Percentiles rank a stretch among this genome's conserved stretches.
Evolutionary conservation across 2,797 vertebrate species (phyloP).

Genomic region (Acanthurus tractus): DNA sequence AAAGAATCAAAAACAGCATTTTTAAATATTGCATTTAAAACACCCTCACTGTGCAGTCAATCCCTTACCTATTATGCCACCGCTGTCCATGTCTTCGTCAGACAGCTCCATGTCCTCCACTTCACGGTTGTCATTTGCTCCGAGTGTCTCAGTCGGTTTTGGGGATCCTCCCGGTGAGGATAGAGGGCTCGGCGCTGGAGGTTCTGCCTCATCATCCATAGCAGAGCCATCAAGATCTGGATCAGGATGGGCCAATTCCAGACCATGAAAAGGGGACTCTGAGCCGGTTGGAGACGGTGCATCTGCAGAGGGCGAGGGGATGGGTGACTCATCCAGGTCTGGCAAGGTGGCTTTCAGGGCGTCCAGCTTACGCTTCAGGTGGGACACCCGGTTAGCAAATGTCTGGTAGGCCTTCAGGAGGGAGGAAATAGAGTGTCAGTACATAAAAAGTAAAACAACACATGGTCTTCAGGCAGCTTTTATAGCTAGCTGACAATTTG

Average conservation of each 20-base stretch:
- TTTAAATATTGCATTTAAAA: conserved; percentile 2
- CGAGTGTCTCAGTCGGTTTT: conserved; percentile 32
- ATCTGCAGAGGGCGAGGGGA: conserved; percentile 95
- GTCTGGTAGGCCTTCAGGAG: conserved; percentile 93
- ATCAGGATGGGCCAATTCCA: conserved; percentile 75
- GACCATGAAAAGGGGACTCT: conserved; percentile 92
- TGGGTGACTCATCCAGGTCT: conserved; percentile 94
- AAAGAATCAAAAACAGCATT: background rate
- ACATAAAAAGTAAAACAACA: background rate
- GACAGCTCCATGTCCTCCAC: conserved; percentile 99
- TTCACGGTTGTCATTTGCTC: conserved; percentile 90
- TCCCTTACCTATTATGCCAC: conserved; percentile 90
- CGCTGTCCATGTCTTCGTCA: conserved; percentile 87
- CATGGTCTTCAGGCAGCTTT: background rate
- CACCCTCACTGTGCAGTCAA: background rate
- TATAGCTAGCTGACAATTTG: background rate
- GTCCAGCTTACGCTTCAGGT: conserved; percentile 98
- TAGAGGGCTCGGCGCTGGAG: conserved; percentile 82
- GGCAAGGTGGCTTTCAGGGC: conserved; percentile 91
- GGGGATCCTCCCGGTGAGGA: conserved; percentile 81
- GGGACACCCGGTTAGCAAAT: conserved; percentile 94
- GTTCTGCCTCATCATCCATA: conserved; percentile 85
- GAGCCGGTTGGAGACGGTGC: conserved; percentile 96
- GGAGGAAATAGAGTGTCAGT: background rate
- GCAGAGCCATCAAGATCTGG: conserved; percentile 81